phyloP scores from a whole-genome alignment of 2,797 vertebrate species.

The Enteromius paludinosus region DNA sequence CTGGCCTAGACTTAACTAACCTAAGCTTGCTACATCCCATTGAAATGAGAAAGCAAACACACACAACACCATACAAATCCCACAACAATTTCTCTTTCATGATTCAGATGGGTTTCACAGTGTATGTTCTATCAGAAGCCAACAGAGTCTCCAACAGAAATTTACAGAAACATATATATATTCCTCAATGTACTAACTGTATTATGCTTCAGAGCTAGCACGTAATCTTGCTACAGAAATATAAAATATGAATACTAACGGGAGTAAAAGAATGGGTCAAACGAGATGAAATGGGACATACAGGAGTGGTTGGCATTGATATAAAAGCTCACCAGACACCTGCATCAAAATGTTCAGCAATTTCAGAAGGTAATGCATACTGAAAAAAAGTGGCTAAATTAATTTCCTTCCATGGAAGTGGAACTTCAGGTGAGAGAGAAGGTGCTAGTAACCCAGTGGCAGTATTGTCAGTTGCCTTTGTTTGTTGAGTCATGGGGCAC shows the following conservation, averaged over 20 bases:
- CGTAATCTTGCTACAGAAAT: conserved; percentile 73
- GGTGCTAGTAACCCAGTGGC: neutral
- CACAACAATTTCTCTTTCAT: neutral
- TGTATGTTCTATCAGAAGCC: conserved; percentile 12
- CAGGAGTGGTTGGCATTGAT: neutral
- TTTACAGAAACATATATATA: too few relatives aligned
- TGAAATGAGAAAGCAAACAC: conserved; percentile 29
- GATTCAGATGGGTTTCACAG: neutral
- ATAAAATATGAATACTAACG: conserved; percentile 11
- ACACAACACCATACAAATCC: conserved; percentile 6
- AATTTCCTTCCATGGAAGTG: conserved; percentile 38
- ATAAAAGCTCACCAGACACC: neutral
- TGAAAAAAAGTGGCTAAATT: conserved; percentile 3
- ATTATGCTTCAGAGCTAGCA: conserved; percentile 73
- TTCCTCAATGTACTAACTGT: conserved; percentile 74
- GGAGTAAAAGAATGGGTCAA: neutral
- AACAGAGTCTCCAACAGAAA: conserved; percentile 1
- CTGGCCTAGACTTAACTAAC: conserved; percentile 5
- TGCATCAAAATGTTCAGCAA: neutral
- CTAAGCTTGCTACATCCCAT: conserved; percentile 28
- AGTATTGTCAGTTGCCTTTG: conserved; percentile 55
- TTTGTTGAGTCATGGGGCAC: conserved; percentile 50
- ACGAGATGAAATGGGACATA: conserved; percentile 3
- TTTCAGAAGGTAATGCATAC: neutral
- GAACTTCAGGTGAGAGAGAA: neutral